phyloP scores from a whole-genome alignment of 1,140 invertebrate species.

The Polypedilum pembai region DNA sequence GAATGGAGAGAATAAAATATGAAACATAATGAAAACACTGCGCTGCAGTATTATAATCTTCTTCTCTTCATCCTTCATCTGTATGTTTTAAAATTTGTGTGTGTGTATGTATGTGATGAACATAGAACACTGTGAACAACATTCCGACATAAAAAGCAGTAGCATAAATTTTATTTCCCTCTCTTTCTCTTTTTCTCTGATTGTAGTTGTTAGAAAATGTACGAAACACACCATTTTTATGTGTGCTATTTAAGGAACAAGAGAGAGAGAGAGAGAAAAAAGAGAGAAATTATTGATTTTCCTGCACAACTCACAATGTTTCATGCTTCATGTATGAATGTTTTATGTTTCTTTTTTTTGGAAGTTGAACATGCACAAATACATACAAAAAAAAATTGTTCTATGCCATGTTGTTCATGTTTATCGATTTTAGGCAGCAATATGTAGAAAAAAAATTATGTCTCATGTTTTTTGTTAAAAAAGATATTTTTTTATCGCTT shows the following conservation, averaged over 20 bases:
- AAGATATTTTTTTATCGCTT: background rate
- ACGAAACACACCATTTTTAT: conserved; percentile 9
- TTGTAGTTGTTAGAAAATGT: background rate
- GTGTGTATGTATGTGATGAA: background rate
- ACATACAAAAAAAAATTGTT: background rate
- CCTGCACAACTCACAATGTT: background rate
- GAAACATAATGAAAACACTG: background rate
- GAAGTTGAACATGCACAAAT: background rate
- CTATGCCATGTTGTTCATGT: background rate
- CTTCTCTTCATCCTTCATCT: too few species aligned
- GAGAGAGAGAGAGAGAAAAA: background rate
- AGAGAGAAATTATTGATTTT: conserved; percentile 19
- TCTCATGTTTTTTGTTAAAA: conserved; percentile 5
- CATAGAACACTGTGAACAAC: background rate
- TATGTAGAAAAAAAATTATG: background rate
- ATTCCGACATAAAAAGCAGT: conserved; percentile 12
- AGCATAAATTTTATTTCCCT: conserved; percentile 9
- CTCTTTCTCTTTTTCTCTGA: background rate
- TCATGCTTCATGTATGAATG: background rate
- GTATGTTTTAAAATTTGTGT: too few species aligned
- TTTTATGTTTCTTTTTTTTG: background rate
- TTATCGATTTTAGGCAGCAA: background rate
- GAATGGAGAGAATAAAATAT: background rate
- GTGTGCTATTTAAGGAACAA: background rate
- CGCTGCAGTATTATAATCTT: background rate